Base-by-base conservation (phyloP, 1,140 invertebrate species). In the Papilio polyxenes region DNA sequence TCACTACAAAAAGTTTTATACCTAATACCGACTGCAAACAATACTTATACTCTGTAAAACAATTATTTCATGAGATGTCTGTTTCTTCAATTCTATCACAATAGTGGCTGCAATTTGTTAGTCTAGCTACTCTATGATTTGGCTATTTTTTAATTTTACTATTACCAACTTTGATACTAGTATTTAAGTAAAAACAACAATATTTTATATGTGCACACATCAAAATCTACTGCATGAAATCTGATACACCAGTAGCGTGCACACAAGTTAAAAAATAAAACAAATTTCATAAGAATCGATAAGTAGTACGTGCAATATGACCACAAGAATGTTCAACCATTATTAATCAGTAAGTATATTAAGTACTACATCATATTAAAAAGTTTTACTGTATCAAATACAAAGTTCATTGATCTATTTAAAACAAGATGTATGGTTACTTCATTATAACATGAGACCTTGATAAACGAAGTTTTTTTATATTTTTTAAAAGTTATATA, bases 181-280 rank as follows among this genome's bases (percentile, higher is more conserved):
- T 51, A 44, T 51, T 51, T 51, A 51, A 51, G 13, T 11, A 9
- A 51, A 51, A 9, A 6, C 56, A n/a, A 59, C 9, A 23, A 65
- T 65, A 23, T 11, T 65, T 65, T 23, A 31, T 15, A 20, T 65
- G 59, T 65, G 59, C 20, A 53, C 51, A 8, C 51, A 23, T 31
- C 20, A 59, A 3, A 65, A 31, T 65, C 62, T 65, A 31, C 62
- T 65, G 56, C n/a, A 56, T 56, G 53, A 17, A 59, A 59, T 59
- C 56, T 6, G 56, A 59, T 59, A 59, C 56, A 59, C 56, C 56
- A 59, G 56, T 59, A 59, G 56, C 56, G 49, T 51, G 53, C 53
- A n/a, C 56, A 59, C 5, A 59, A 20, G 56, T 59, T n/a, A 59
- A 59, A 59, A 59, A 59, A 59, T 20, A 59, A 59, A 59, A n/a